Base-by-base conservation (phyloP, 2,797 vertebrate genomes). In the Hydrolagus colliei region DNA sequence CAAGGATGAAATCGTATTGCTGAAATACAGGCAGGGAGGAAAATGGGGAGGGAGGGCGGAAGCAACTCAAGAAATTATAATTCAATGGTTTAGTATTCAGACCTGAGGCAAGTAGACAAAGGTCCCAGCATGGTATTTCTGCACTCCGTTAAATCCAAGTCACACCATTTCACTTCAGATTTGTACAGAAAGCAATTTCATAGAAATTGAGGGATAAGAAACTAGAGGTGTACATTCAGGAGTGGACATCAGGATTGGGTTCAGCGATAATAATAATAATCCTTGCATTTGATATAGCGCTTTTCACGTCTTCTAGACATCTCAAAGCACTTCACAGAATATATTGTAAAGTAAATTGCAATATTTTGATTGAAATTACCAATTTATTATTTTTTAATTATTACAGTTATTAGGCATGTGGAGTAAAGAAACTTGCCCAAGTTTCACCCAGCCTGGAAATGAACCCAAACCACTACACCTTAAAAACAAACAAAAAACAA, bases 81-180 rank as follows among this genome's bases (percentile, higher is more conserved):
- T 68, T 67, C 35, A 84, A 84, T 84, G 79, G 79, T 52, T 84
- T 84, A 84, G 32, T 52, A 10, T 52, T 71, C 67, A 84, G 65
- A 84, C 65, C 10, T 27, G 4, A 11, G 65, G 7, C 65, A 71
- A 52, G 65, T 8, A 5, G 71, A 41, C 65, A 27, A 84, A 84
- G 71, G 79, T 84, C 79, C 65, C n/a, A 20, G 79, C 67, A 52
- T 84, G 79, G 79, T 71, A 41, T 84, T 84, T 84, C 79, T 84
- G 79, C 79, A 84, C 65, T 68, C 14, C 16, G 27, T 80, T 65
- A 63, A 65, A 4, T 80, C 2, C 41, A 77, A 77, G 22, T 27
- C 4, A 63, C 20, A 77, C n/a, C 62, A 18, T 80, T 27, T 32
- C 62, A 65, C 61, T 82, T 68, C 9, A 22, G 16, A 67, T 80